phyloP scores from a whole-genome alignment of 2,888 invertebrate species.

The Allolobophora icterica region DNA sequence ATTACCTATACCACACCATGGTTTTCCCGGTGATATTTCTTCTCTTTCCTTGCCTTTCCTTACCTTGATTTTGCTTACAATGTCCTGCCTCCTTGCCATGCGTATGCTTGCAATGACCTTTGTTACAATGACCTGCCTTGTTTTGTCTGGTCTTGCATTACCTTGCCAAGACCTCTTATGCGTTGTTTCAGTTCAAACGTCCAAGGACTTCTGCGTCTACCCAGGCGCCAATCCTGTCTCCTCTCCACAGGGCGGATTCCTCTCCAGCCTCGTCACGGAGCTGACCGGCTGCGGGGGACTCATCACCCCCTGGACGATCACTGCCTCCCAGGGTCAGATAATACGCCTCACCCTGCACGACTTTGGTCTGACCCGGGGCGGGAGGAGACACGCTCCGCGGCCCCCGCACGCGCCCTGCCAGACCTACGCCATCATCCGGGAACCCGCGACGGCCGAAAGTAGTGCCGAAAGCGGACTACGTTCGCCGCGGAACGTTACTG shows the following conservation, averaged over 20 bases:
- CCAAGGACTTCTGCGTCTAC: constrained; percentile 33
- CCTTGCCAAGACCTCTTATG: background rate
- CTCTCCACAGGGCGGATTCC: constrained; percentile 29
- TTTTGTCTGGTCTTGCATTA: no score
- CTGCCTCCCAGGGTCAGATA: constrained; percentile 29
- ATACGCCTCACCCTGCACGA: constrained; percentile 33
- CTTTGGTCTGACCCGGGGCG: constrained; percentile 21
- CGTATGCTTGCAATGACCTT: background rate
- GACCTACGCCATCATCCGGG: constrained; percentile 19
- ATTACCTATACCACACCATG: no score
- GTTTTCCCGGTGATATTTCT: no score
- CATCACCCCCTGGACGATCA: constrained; percentile 35
- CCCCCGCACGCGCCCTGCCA: background rate
- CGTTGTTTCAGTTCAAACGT: constrained; percentile 20
- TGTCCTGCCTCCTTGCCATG: no score
- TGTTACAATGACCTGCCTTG: background rate
- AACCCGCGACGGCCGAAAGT: background rate
- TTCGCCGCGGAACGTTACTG: constrained; percentile 29
- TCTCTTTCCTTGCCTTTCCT: no score
- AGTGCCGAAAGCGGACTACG: constrained; percentile 2
- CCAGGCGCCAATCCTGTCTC: constrained; percentile 27
- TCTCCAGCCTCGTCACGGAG: constrained; percentile 38
- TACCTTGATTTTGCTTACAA: no score
- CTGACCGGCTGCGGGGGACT: constrained; percentile 38
- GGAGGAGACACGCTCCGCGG: background rate